Evolutionary conservation across 2,888 invertebrate species (phyloP).

Genomic region (Phaedon cochleariae): DNA sequence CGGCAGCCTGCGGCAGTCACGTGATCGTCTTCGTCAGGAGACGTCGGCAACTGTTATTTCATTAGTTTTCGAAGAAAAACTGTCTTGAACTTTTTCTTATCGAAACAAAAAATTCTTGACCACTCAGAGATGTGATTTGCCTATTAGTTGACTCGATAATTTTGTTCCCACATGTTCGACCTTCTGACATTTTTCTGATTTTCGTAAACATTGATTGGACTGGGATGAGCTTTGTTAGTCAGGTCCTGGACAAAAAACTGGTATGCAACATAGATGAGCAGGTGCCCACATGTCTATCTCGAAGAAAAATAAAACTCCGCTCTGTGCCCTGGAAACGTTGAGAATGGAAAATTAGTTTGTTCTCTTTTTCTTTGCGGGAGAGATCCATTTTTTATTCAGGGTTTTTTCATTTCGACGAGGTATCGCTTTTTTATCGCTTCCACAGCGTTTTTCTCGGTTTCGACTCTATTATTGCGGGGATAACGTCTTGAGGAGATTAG

Average conservation of each 20-base stretch:
- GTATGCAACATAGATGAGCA: conserved; percentile 57
- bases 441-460: background rate
- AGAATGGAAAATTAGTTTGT: conserved; percentile 15
- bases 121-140: too few species aligned
- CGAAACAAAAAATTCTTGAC: too few species aligned
- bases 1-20: too few species aligned
- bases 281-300: conserved; percentile 42
- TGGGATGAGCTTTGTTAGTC: background rate
- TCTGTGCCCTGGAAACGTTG: conserved; percentile 13
- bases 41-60: too few species aligned
- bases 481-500: background rate
- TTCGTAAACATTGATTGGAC: background rate
- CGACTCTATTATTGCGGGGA: background rate
- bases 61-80: too few species aligned
- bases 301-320: conserved; percentile 50
- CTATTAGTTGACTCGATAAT: too few species aligned
- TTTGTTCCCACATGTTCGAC: too few species aligned
- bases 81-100: too few species aligned
- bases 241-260: conserved; percentile 1
- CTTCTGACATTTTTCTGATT: too few species aligned
- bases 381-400: conserved; percentile 1
- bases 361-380: background rate
- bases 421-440: background rate
- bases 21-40: too few species aligned
- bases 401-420: background rate